phyloP scores from a whole-genome alignment of 2,113 vertebrate genomes.

The pig (Sus scrofa) region T2T-Sscrofa CM000817.6:17852001-17852500 shows the following conservation, averaged over 20 bases:
- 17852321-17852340: background rate
- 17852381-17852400: background rate
- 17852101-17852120: background rate
- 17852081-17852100: background rate
- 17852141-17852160: background rate
- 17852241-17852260: background rate
- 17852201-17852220: background rate
- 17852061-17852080: background rate
- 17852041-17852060: background rate
- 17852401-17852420: background rate
- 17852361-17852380: background rate
- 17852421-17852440: background rate
- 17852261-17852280: background rate
- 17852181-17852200: background rate
- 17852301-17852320: background rate
- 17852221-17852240: background rate
- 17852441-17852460: background rate
- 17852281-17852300: background rate
- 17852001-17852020: background rate
- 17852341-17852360: background rate
- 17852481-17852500: background rate
- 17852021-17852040: background rate
- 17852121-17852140: background rate
- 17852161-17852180: background rate
- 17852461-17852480: background rate